These are phyloP conservation scores for Caenorhabditis angaria DNA, from an alignment of 2,888 invertebrate species.

Conservation along the genomic window DNA sequence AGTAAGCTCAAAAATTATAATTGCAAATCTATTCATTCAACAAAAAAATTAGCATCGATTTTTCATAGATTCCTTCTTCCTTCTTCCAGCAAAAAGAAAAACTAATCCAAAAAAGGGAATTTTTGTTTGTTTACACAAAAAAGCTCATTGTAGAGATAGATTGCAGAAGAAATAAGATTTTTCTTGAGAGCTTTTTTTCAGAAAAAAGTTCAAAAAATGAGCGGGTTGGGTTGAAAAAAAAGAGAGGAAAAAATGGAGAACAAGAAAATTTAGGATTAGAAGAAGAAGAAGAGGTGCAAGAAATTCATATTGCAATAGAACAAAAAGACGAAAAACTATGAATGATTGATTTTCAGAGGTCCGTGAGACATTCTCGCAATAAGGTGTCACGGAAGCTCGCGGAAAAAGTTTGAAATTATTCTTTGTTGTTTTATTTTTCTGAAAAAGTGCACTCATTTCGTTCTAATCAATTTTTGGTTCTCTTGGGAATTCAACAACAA, in stretches of 20 bases:
- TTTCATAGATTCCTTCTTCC: background rate
- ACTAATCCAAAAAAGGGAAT: background rate
- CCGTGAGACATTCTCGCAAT: too few species aligned
- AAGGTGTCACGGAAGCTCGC: too few species aligned
- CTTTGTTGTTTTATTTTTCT: too few species aligned
- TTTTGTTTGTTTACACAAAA: background rate
- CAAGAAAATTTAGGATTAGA: conserved; percentile 10
- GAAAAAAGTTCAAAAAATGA: background rate
- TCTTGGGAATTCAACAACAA: too few species aligned
- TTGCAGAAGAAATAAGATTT: background rate
- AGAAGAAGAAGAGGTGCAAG: conserved; percentile 12
- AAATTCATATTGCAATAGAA: conserved; percentile 8
- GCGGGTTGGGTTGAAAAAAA: conserved; percentile 1
- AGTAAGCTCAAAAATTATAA: conserved; percentile 1
- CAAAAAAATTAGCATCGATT: background rate
- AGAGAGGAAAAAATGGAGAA: background rate
- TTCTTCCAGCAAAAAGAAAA: background rate
- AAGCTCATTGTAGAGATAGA: background rate
- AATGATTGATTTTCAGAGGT: background rate
- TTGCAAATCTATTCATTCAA: background rate
- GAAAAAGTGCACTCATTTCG: too few species aligned
- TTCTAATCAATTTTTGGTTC: too few species aligned
- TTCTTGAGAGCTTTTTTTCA: conserved; percentile 7
- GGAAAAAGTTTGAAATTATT: too few species aligned
- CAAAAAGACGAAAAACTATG: background rate